Conservation (phyloP, 2,797 vertebrate species). For the Ceryle rudis region DNA sequence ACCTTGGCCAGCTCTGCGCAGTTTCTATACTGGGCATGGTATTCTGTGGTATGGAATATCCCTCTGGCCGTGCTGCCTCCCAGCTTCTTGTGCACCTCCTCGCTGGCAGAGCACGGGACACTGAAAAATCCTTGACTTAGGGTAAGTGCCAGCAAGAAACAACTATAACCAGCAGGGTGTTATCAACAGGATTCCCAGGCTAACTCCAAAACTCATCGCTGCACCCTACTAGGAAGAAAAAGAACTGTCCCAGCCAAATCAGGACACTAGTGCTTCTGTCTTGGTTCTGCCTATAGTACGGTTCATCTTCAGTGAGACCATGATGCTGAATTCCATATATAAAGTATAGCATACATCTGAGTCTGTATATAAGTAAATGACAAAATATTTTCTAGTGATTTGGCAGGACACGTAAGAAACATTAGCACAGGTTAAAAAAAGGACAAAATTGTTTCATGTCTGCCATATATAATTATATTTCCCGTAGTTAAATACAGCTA, state of each 20-base stretch:
- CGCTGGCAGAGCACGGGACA: background rate
- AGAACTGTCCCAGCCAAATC: background rate
- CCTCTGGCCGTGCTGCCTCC: background rate
- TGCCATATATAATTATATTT: background rate
- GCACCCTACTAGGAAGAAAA: background rate
- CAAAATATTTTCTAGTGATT: background rate
- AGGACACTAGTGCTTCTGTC: background rate
- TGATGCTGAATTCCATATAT: background rate
- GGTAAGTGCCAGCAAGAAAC: background rate
- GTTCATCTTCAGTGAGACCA: background rate
- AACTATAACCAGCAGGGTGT: background rate
- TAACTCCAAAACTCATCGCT: background rate
- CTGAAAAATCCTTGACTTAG: background rate
- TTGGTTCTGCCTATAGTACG: background rate
- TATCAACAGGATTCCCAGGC: background rate
- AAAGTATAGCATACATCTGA: rapidly evolving
- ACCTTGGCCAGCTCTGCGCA: background rate
- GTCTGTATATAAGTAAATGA: background rate
- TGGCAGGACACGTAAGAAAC: background rate
- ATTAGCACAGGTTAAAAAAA: background rate
- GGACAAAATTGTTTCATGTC: background rate
- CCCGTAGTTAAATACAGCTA: background rate
- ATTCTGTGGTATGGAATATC: background rate
- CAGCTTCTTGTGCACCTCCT: background rate
- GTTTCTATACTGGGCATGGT: background rate